A percentile compares a stretch with the other conserved stretches of the same genome.
phyloP scores from a whole-genome alignment of 2,113 vertebrate genomes.

The Chloebia gouldiae region DNA sequence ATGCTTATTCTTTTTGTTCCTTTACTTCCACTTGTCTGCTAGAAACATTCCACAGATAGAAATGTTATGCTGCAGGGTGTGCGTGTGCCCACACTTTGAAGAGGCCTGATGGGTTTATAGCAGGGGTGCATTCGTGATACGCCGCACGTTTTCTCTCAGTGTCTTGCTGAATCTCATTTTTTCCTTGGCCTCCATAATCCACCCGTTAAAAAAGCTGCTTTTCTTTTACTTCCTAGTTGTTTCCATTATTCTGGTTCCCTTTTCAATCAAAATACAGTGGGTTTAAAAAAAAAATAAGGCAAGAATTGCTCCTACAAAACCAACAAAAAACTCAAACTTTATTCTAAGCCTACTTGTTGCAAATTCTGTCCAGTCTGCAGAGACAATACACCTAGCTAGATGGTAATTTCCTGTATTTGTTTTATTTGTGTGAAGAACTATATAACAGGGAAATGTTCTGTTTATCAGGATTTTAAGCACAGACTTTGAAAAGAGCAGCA shows the following conservation, averaged over 20 bases:
- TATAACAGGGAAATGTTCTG: background rate
- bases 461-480: background rate
- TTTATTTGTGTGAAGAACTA: background rate
- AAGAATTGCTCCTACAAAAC: background rate
- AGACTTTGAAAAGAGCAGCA: background rate
- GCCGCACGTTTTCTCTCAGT: background rate
- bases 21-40: constrained; percentile 34
- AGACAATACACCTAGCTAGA: background rate
- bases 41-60: background rate
- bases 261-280: background rate
- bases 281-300: background rate
- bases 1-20: constrained; percentile 32
- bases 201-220: background rate
- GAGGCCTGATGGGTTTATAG: background rate
- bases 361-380: background rate
- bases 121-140: background rate
- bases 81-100: background rate
- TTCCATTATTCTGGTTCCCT: background rate
- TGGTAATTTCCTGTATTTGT: background rate
- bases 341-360: background rate
- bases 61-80: background rate
- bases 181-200: background rate
- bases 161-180: background rate
- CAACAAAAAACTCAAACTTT: background rate
- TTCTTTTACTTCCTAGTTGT: background rate